Conservation (phyloP, 2,113 vertebrate species). For the Miniopterus natalensis region DNA sequence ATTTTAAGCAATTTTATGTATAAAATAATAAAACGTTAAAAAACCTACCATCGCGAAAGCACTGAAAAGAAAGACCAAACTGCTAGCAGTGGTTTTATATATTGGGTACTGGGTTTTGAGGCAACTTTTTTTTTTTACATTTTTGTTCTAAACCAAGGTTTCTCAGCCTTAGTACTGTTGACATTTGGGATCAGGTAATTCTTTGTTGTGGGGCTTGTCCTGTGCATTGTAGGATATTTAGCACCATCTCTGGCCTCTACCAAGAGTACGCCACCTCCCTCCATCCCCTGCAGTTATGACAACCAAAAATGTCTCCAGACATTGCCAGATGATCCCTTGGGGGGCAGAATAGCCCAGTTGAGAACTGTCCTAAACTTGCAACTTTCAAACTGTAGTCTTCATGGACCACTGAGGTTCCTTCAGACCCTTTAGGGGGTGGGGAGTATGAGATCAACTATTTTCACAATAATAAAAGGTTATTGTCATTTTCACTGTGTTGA, state of each 20-base stretch:
- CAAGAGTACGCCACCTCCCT: not conserved
- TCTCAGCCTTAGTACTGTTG: not conserved
- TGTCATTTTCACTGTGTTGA: not conserved
- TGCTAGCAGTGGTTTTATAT: not conserved
- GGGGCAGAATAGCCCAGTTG: not conserved
- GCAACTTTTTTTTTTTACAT: not conserved
- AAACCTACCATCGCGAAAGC: not conserved
- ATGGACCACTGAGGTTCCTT: not conserved
- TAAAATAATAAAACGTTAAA: not conserved
- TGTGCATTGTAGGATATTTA: not conserved
- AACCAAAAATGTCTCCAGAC: not conserved
- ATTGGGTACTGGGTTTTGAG: not conserved
- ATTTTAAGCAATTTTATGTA: slow-evolving; percentile 31
- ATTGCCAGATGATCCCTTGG: not conserved
- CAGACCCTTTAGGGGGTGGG: not conserved
- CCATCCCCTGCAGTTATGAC: not conserved
- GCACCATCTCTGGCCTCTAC: not conserved
- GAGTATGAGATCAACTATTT: not conserved
- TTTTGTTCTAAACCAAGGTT: not conserved
- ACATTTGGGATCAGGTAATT: not conserved
- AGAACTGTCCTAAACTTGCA: not conserved
- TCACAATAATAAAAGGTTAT: not conserved
- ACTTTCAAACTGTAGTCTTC: not conserved
- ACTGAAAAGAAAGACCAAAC: not conserved
- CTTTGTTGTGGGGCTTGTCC: not conserved